A percentile compares a stretch with the other conserved stretches of the same genome.
These are phyloP conservation scores for Smittia aterrima DNA, from an alignment of 2,888 invertebrate genomes.

Conservation along the genomic window DNA sequence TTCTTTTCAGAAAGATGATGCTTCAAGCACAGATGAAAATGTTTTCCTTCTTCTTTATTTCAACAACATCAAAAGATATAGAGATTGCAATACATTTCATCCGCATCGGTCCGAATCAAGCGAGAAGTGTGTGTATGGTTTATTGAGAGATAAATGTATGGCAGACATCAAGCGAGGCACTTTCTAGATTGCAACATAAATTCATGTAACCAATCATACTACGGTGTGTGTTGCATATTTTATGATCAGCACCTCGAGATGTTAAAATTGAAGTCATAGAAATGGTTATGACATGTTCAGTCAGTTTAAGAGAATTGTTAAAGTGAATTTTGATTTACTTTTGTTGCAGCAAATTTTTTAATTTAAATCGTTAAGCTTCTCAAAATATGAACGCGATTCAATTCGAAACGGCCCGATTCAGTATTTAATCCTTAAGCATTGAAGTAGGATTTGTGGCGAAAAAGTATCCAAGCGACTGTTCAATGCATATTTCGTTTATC, in stretches of 20 bases:
- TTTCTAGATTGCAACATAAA: conserved; percentile 18
- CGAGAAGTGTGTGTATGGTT: too few species aligned
- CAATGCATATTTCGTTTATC: too few species aligned
- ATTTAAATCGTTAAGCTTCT: background rate
- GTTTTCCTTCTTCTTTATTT: background rate
- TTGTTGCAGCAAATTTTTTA: background rate
- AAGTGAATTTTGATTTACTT: background rate
- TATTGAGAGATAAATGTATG: background rate
- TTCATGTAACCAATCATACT: conserved; percentile 33
- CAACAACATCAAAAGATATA: conserved; percentile 13
- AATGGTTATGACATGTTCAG: background rate
- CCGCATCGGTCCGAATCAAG: background rate
- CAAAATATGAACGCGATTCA: background rate
- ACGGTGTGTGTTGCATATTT: conserved; percentile 19
- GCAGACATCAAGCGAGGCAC: background rate
- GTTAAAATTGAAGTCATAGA: background rate
- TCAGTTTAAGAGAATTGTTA: background rate
- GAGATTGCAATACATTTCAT: conserved; percentile 17
- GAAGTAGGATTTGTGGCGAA: too few species aligned
- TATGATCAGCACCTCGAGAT: background rate
- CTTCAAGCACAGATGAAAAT: too few species aligned
- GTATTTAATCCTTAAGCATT: too few species aligned
- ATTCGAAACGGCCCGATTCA: too few species aligned
- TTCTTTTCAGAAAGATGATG: background rate
- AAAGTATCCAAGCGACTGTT: too few species aligned